phyloP scores from a whole-genome alignment of 2,888 invertebrate species.

The Chrysopilus asiliformis region DNA sequence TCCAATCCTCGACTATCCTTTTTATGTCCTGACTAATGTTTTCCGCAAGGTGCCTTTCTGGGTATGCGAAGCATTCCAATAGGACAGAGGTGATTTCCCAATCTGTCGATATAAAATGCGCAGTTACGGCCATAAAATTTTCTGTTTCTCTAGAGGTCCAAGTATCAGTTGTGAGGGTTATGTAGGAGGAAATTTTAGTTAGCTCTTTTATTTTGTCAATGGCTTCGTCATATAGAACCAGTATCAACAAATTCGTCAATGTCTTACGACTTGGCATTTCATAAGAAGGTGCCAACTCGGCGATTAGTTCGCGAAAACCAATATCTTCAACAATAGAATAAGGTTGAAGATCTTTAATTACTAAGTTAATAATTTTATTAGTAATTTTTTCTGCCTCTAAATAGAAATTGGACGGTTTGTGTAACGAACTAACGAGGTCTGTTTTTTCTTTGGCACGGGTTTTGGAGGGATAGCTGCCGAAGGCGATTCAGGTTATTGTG shows the following conservation, averaged over 20 bases:
- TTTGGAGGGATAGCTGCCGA: no score
- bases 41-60: no score
- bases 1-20: constrained; percentile 12
- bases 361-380: no score
- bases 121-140: constrained; percentile 17
- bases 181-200: constrained; percentile 5
- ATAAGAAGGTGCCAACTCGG: constrained; percentile 19
- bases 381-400: no score
- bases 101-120: constrained; percentile 16
- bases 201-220: constrained; percentile 11
- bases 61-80: constrained; percentile 13
- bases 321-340: constrained; percentile 21
- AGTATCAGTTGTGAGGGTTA: constrained; percentile 17
- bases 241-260: constrained; percentile 17
- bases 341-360: constrained; percentile 22
- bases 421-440: no score
- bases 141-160: constrained; percentile 18
- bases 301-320: constrained; percentile 20
- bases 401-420: no score
- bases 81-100: constrained; percentile 14
- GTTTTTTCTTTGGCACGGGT: no score
- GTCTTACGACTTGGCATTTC: constrained; percentile 19
- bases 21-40: constrained; percentile 13
- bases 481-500: no score
- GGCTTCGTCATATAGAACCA: constrained; percentile 13